phyloP scores from a whole-genome alignment of 2,113 vertebrate genomes.

The Sebastes fasciatus region DNA sequence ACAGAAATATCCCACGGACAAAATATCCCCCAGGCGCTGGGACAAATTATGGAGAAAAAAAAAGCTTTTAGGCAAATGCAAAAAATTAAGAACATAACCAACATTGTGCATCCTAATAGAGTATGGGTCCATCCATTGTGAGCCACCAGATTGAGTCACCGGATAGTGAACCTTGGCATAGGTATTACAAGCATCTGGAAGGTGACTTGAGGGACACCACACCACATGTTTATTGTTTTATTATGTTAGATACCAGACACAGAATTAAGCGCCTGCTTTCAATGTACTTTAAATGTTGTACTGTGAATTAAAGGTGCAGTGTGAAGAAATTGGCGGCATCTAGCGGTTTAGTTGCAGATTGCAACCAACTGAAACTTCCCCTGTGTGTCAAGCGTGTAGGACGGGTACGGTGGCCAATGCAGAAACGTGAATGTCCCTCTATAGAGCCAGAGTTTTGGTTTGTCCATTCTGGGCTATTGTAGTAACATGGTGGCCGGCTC shows the following conservation, averaged over 20 bases:
- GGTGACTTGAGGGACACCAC: neutral
- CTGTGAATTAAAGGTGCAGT: neutral
- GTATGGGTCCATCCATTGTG: slow-evolving; percentile 13
- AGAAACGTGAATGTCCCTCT: no score
- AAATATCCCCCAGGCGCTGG: slow-evolving; percentile 11
- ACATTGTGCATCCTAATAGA: slow-evolving; percentile 23
- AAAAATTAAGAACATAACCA: slow-evolving; percentile 31
- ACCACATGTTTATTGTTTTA: slow-evolving; percentile 38
- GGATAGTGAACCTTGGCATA: slow-evolving; percentile 20
- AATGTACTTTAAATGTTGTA: neutral
- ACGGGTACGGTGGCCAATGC: no score
- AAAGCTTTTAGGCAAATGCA: slow-evolving; percentile 31
- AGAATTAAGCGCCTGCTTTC: neutral
- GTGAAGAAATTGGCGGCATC: no score
- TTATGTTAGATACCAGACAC: neutral
- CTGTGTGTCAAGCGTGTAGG: no score
- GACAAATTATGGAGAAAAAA: slow-evolving; percentile 12
- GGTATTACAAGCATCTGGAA: slow-evolving; percentile 17
- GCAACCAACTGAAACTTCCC: no score
- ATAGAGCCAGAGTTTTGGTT: no score
- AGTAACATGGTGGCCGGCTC: no score
- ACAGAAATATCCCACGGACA: slow-evolving; percentile 28
- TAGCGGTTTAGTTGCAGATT: no score
- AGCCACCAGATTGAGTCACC: slow-evolving; percentile 21
- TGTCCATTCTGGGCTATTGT: no score